A percentile compares a stretch with the other conserved stretches of the same genome.
Evolutionary conservation across 1,140 invertebrate species (phyloP).

Genomic region (Drosophila malerkotliana): DNA sequence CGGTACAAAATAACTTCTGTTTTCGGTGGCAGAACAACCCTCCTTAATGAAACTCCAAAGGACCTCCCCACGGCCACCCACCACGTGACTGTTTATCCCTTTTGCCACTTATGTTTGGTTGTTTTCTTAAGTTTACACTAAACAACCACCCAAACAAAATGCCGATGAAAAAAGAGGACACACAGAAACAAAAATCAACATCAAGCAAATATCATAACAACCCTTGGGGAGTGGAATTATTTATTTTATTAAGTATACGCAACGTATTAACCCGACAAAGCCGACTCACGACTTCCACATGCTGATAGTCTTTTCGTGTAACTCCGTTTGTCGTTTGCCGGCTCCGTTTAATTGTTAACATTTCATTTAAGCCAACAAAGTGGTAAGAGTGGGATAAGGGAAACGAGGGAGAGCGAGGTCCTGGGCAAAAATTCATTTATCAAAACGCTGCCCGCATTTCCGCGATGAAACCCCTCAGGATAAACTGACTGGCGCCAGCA

Average conservation of each 20-base stretch:
- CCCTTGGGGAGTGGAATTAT: constrained; percentile 43
- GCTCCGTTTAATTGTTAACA: constrained; percentile 80
- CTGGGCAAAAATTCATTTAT: constrained; percentile 72
- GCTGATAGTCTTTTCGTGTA: constrained; percentile 78
- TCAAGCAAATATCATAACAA: constrained; percentile 49
- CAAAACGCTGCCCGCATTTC: constrained; percentile 77
- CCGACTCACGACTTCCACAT: constrained; percentile 36
- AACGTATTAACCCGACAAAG: constrained; percentile 46
- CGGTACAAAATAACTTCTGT: constrained; percentile 73
- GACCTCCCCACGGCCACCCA: neutral
- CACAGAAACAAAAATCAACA: constrained; percentile 26
- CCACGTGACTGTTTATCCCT: constrained; percentile 46
- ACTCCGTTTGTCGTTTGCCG: constrained; percentile 54
- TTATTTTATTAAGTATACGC: constrained; percentile 74
- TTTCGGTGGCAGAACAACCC: constrained; percentile 31
- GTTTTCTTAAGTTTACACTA: constrained; percentile 72
- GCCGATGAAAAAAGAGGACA: constrained; percentile 12
- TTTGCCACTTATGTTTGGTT: constrained; percentile 62
- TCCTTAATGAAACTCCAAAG: constrained; percentile 58
- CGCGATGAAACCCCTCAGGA: constrained; percentile 63
- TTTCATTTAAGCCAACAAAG: constrained; percentile 71
- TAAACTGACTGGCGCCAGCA: constrained; percentile 74
- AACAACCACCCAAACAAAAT: constrained; percentile 45
- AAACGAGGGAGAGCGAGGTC: neutral
- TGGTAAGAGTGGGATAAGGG: neutral